Evolutionary conservation across 2,888 invertebrate species (phyloP).

Genomic region (Dryobotodes eremita): DNA sequence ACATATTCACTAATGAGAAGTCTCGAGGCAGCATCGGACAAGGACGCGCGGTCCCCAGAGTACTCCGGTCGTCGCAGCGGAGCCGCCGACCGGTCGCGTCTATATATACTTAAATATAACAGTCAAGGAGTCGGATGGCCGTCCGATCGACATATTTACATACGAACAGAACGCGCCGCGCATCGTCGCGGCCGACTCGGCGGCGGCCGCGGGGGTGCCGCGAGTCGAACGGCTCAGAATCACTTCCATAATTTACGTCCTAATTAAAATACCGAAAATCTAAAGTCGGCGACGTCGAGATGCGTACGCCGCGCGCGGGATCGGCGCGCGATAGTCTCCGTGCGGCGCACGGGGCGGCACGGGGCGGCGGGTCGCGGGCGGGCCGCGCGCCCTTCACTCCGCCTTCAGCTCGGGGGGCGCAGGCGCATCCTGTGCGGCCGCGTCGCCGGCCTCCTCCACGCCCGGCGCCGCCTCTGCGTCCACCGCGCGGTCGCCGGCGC

Average conservation of each 20-base stretch:
- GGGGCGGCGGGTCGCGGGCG: conserved; percentile 71
- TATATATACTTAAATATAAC: conserved; percentile 88
- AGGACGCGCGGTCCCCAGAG: conserved; percentile 80
- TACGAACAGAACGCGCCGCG: conserved; percentile 83
- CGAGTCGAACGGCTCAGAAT: conserved; percentile 84
- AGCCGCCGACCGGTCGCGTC: conserved; percentile 84
- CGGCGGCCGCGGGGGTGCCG: conserved; percentile 68
- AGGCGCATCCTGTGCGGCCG: conserved; percentile 71
- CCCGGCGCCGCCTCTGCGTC: conserved; percentile 74
- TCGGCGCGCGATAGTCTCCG: conserved; percentile 59
- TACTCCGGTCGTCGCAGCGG: conserved; percentile 76
- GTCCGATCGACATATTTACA: conserved; percentile 87
- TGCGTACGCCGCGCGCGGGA: conserved; percentile 61
- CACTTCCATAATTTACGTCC: conserved; percentile 90
- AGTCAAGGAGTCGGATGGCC: conserved; percentile 87
- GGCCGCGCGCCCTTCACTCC: conserved; percentile 77
- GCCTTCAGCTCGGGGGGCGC: conserved; percentile 74
- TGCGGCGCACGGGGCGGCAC: conserved; percentile 49
- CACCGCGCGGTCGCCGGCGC: conserved; percentile 78
- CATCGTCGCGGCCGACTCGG: conserved; percentile 70
- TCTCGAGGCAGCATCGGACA: conserved; percentile 87
- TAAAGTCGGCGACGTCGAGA: conserved; percentile 73
- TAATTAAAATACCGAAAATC: conserved; percentile 88
- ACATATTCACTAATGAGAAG: conserved; percentile 90
- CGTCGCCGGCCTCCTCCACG: conserved; percentile 75